These are phyloP conservation scores for Tetropium fuscum DNA, from an alignment of 2,888 invertebrate species.

Conservation along the genomic window DNA sequence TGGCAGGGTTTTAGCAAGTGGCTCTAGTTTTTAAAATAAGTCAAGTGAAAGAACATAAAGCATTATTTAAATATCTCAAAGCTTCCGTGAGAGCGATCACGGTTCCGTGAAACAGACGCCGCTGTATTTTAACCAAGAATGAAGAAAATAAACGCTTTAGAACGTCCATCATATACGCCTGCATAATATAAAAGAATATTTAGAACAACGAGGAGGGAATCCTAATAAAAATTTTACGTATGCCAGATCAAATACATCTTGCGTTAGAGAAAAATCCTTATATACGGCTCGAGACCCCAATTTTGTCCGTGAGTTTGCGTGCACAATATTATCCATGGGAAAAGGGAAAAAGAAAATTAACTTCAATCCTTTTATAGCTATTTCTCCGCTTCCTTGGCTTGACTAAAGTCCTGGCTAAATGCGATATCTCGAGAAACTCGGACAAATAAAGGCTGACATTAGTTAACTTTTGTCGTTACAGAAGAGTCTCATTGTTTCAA, in stretches of 20 bases:
- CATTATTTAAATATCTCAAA: conserved; percentile 28
- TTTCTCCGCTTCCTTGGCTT: conserved; percentile 20
- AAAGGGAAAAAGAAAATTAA: conserved; percentile 37
- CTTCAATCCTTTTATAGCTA: conserved; percentile 36
- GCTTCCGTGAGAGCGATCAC: conserved; percentile 25
- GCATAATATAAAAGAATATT: conserved; percentile 27
- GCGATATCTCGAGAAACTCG: conserved; percentile 13
- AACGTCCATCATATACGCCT: conserved; percentile 26
- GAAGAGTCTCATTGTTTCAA: background rate
- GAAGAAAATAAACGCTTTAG: conserved; percentile 10
- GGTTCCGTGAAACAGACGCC: conserved; percentile 22
- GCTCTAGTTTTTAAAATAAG: conserved; percentile 1
- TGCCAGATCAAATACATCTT: conserved; percentile 10
- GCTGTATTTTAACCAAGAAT: conserved; percentile 10
- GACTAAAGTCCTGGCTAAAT: conserved; percentile 11
- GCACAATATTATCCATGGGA: conserved; percentile 1
- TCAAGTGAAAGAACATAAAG: conserved; percentile 12
- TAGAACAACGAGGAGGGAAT: conserved; percentile 17
- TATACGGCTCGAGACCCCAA: background rate
- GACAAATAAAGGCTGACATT: conserved; percentile 9
- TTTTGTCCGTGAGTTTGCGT: conserved; percentile 1
- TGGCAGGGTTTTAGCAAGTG: background rate
- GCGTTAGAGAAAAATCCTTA: background rate
- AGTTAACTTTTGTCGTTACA: conserved; percentile 9
- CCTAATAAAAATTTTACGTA: conserved; percentile 13